Evolutionary conservation across 2,797 vertebrate genomes (phyloP).

Genomic region (Pangasius djambal): DNA sequence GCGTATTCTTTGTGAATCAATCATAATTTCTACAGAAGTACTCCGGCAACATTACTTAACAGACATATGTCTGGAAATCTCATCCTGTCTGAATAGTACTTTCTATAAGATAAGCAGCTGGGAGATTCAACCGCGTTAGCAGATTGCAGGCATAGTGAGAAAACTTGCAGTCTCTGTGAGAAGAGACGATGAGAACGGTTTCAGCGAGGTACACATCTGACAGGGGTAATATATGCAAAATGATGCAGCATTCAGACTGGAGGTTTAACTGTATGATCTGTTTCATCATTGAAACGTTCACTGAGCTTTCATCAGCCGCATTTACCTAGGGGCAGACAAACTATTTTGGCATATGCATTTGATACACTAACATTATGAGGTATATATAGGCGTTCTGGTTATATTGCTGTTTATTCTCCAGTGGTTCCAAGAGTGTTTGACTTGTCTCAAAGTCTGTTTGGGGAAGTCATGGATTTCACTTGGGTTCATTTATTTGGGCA

Average conservation of each 20-base stretch:
- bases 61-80: background rate
- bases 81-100: background rate
- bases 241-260: slow-evolving; percentile 45
- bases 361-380: slow-evolving; percentile 29
- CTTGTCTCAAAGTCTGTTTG: slow-evolving; percentile 39
- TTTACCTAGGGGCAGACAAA: slow-evolving; percentile 45
- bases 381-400: slow-evolving; percentile 19
- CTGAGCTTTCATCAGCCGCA: slow-evolving; percentile 50
- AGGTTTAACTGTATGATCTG: slow-evolving; percentile 33
- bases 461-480: slow-evolving; percentile 23
- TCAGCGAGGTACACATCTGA: slow-evolving; percentile 45
- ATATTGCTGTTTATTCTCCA: slow-evolving; percentile 38
- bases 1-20: too few species aligned
- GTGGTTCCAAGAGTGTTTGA: slow-evolving; percentile 23
- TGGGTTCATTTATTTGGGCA: slow-evolving; percentile 7
- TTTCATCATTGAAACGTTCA: slow-evolving; percentile 52
- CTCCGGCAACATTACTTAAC: background rate
- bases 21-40: background rate
- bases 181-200: slow-evolving; percentile 30
- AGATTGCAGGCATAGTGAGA: slow-evolving; percentile 32
- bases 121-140: slow-evolving; percentile 34
- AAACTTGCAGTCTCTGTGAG: slow-evolving; percentile 29
- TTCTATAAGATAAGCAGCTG: slow-evolving; percentile 5
- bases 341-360: slow-evolving; percentile 27
- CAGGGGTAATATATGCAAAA: slow-evolving; percentile 54